Conservation (phyloP, 1,140 invertebrate genomes). For the Mamestra configurata region DNA sequence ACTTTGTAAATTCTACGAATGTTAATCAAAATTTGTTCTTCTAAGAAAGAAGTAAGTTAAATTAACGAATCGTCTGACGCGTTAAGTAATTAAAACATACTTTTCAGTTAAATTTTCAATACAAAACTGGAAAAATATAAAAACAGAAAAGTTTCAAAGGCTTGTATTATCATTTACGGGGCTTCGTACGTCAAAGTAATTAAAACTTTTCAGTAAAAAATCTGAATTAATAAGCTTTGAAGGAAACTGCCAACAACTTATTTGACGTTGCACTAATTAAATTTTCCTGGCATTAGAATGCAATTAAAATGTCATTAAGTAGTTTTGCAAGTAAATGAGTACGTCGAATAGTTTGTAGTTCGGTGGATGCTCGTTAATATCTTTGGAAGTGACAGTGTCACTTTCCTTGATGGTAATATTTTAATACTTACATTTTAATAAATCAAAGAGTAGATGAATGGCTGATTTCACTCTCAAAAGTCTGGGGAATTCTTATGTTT, state of each 20-base stretch:
- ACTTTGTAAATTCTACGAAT: too few relatives aligned
- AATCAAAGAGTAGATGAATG: too few relatives aligned
- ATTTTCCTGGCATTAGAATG: constrained; percentile 34
- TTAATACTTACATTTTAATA: not conserved
- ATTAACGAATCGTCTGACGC: not conserved
- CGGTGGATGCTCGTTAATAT: constrained; percentile 1
- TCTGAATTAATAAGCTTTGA: constrained; percentile 37
- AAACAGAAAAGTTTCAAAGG: constrained; percentile 9
- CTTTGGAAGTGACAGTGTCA: not conserved
- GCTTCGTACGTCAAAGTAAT: constrained; percentile 30
- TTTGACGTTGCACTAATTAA: constrained; percentile 39
- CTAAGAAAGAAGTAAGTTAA: not conserved
- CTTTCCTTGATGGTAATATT: not conserved
- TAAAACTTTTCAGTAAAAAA: constrained; percentile 34
- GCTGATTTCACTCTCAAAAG: too few relatives aligned
- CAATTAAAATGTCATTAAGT: constrained; percentile 36
- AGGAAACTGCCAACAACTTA: constrained; percentile 17
- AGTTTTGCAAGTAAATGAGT: constrained; percentile 15
- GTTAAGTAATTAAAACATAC: not conserved
- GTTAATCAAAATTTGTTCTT: not conserved
- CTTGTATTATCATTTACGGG: constrained; percentile 26
- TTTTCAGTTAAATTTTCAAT: not conserved
- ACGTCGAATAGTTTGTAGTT: constrained; percentile 10
- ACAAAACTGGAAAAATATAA: constrained; percentile 1
- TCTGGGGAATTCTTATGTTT: too few relatives aligned